Evolutionary conservation across 2,113 vertebrate species (phyloP).

Genomic region (Elgaria multicarinata): DNA sequence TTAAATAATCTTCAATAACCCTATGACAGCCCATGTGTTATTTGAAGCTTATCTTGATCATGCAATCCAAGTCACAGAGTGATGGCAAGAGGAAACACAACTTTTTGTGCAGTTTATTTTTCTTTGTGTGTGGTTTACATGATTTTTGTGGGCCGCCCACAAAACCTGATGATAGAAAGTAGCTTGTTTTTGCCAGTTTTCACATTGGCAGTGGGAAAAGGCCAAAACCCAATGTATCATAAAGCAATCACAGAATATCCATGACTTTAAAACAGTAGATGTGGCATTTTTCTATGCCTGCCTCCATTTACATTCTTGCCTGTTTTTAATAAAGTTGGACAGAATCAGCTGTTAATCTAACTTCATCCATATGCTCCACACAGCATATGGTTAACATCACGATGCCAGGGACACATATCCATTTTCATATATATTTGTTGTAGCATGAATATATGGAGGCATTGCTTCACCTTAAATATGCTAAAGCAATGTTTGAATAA

Average conservation of each 20-base stretch:
- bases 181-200: conserved; percentile 1
- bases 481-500: not conserved
- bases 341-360: not conserved
- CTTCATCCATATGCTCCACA: not conserved
- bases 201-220: conserved; percentile 1
- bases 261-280: not conserved
- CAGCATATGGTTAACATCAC: not conserved
- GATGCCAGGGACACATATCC: not conserved
- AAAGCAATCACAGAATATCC: not conserved
- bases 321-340: not conserved
- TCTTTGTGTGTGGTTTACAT: not conserved
- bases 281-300: not conserved
- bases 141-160: too few relatives aligned
- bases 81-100: conserved; percentile 46
- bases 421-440: not conserved
- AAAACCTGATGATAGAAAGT: too few relatives aligned
- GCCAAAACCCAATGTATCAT: not conserved
- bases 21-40: too few relatives aligned
- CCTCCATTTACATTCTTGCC: not conserved
- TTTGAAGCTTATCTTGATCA: too few relatives aligned
- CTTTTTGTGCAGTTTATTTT: conserved; percentile 10
- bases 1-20: too few relatives aligned
- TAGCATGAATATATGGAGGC: not conserved
- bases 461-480: not conserved
- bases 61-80: not conserved